A percentile compares a stretch with the other conserved stretches of the same genome.
Evolutionary conservation across 2,113 vertebrate genomes (phyloP).

Genomic region (Oncorhynchus mykiss): DNA sequence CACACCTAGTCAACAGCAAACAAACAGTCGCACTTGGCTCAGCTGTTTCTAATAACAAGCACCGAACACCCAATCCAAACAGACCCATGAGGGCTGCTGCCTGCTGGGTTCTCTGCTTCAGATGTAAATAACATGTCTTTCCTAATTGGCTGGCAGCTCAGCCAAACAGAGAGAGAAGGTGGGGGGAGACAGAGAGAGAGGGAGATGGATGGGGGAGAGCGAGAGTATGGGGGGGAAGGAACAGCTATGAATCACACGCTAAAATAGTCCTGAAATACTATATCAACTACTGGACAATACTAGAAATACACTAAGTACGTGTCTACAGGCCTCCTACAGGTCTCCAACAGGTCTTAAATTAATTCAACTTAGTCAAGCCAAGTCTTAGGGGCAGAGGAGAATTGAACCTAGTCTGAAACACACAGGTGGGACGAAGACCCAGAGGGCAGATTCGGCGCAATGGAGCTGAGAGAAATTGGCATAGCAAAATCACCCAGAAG

Average conservation of each 20-base stretch:
- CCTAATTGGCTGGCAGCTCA: conserved; percentile 13
- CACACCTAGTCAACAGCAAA: neutral
- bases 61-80: neutral
- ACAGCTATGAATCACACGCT: conserved; percentile 43
- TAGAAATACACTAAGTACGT: conserved; percentile 43
- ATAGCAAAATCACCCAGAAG: conserved; percentile 33
- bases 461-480: conserved; percentile 25
- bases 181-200: conserved; percentile 6
- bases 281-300: conserved; percentile 34
- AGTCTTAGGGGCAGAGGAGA: neutral
- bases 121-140: conserved; percentile 10
- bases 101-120: neutral
- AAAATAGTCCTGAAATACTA: conserved; percentile 56
- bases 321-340: neutral
- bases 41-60: neutral
- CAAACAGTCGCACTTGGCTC: neutral
- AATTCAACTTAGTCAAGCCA: neutral
- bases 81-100: neutral
- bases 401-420: neutral
- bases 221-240: conserved; percentile 6
- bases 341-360: neutral
- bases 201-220: neutral
- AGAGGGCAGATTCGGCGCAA: conserved; percentile 18
- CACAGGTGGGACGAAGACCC: neutral
- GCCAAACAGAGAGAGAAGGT: conserved; percentile 38